These are phyloP conservation scores for Dromaius novaehollandiae DNA, from an alignment of 2,113 vertebrate species.

Conservation along the genomic window DNA sequence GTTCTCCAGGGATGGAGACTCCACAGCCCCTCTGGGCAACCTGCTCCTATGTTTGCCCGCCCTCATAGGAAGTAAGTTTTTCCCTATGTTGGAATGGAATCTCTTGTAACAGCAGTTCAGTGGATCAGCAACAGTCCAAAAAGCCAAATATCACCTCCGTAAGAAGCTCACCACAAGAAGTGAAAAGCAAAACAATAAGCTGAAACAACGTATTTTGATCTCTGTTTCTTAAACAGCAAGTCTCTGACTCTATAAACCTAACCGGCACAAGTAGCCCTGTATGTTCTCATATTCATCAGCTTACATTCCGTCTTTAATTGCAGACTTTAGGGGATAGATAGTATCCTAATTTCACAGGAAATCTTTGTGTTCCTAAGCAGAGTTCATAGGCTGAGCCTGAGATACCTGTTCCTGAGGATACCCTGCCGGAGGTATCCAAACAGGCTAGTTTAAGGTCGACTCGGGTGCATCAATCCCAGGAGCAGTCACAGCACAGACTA, in stretches of 20 bases:
- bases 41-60: fast-evolving
- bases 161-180: neutral
- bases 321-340: neutral
- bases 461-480: neutral
- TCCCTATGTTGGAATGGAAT: neutral
- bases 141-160: neutral
- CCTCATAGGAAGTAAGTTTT: neutral
- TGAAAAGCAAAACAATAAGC: neutral
- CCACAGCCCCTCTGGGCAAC: neutral
- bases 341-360: neutral
- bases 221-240: neutral
- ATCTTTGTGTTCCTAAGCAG: neutral
- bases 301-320: neutral
- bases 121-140: neutral
- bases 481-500: neutral
- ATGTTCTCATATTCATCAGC: neutral
- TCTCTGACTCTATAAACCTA: neutral
- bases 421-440: neutral
- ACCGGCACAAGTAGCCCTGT: neutral
- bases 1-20: neutral
- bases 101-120: neutral
- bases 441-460: neutral
- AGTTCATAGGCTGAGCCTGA: neutral
- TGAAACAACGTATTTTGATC: neutral
- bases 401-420: neutral